Conservation (phyloP, 2,113 vertebrate genomes). For the Scopus umbretta region DNA sequence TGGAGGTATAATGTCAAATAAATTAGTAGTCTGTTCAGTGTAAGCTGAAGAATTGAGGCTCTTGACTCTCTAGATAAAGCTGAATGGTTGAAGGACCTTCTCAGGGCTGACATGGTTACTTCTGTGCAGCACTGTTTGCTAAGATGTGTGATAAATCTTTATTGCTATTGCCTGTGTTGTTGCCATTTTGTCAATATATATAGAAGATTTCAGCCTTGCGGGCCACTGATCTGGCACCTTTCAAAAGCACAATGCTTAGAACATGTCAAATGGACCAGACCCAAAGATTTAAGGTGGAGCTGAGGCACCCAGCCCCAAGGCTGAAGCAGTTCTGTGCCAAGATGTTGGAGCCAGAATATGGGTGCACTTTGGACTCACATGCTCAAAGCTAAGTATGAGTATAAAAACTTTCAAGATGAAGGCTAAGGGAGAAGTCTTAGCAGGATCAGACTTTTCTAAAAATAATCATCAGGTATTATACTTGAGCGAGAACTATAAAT, state of each 20-base stretch:
- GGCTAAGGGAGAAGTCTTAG: not conserved
- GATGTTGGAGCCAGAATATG: not conserved
- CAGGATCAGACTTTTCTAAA: not conserved
- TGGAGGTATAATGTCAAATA: not conserved
- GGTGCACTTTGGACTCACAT: not conserved
- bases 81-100: not conserved
- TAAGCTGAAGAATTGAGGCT: not conserved
- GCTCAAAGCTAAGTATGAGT: not conserved
- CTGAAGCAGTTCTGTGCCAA: not conserved
- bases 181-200: not conserved
- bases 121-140: not conserved
- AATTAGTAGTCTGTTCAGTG: not conserved
- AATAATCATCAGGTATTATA: not conserved
- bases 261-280: not conserved
- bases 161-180: rapidly evolving
- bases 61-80: not conserved
- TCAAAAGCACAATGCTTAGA: not conserved
- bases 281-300: not conserved
- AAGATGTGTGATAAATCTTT: not conserved
- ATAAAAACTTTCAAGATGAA: not conserved
- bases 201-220: not conserved
- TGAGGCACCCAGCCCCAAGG: not conserved
- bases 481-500: not conserved
- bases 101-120: not conserved
- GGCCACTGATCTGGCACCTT: not conserved